Evolutionary conservation across 1,140 invertebrate species (phyloP), one percentile per base, ranked within the genome.

Genomic region (Aphaenogaster floridana): DNA sequence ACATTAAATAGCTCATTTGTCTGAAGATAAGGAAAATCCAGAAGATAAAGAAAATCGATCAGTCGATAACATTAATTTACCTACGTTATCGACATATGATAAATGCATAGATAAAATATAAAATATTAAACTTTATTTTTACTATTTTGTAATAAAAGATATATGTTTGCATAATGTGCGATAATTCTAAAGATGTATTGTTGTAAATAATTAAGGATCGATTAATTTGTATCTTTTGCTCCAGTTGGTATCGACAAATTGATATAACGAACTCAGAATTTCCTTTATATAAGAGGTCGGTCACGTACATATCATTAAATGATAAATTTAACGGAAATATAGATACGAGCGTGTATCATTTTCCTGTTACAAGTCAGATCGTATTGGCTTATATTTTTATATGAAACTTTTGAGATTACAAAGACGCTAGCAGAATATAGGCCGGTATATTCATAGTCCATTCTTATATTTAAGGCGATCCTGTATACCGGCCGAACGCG

Each of bases 301-400:
- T 39, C n/a, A 76, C 15, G 17, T 76, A 42, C 39, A 21, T 77
- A 77, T 64, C 57, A 48, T 34, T 48, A 5, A 63, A 36, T n/a
- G 76, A 63, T 64, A 78, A 63, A 64, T 64, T 45, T 78, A 61
- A 78, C 11, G 21, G 45, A 15, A 64, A 15, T 42, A 45, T 42
- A 45, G 54, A 78, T 78, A 78, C 9, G 39, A 63, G 21, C 1
- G 21, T 7, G 13, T 77, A 61, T 77, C 39, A 63, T 61, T 61
- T 77, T 63, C 21, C 21, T 63, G 39, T 59, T 76, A n/a, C 6
- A 15, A 42, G 15, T n/a, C 21, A 28, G 42, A 78, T 34, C 15
- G 9, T 3, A 36, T 36, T 74, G 3, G 8, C 3, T 34, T 21
- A 21, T 7, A 36, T 48, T 78, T 61, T 61, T 78, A 36, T 34